Percentiles rank a stretch among this genome's conserved stretches.
These are phyloP conservation scores for Meandrusa payeni DNA, from an alignment of 2,888 invertebrate species.

Conservation along the genomic window DNA sequence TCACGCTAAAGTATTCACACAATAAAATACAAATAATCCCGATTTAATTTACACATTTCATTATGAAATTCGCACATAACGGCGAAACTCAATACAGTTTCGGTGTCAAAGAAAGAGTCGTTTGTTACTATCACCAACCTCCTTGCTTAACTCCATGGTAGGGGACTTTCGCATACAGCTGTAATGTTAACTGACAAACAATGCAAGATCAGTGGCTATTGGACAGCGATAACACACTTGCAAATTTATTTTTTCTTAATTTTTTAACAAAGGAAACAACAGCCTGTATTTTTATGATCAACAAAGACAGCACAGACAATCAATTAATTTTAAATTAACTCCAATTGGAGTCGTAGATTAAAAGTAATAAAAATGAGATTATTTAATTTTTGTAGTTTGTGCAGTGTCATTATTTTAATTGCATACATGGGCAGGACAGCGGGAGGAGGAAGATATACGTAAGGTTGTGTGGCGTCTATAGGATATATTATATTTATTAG, in stretches of 20 bases:
- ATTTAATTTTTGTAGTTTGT: constrained; percentile 36
- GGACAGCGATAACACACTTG: neutral
- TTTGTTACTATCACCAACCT: constrained; percentile 43
- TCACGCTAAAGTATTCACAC: too few species aligned
- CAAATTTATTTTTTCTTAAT: neutral
- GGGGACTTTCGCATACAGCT: constrained; percentile 55
- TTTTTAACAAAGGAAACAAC: neutral
- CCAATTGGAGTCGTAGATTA: constrained; percentile 18
- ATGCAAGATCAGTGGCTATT: constrained; percentile 8
- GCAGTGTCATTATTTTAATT: constrained; percentile 51
- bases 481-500: too few species aligned
- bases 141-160: constrained; percentile 36
- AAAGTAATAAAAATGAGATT: constrained; percentile 49
- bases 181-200: constrained; percentile 24
- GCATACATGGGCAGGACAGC: constrained; percentile 42
- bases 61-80: constrained; percentile 20
- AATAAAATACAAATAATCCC: neutral
- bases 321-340: neutral
- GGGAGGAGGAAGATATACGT: constrained; percentile 54
- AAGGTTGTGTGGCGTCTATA: constrained; percentile 31
- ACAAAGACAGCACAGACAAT: too few species aligned
- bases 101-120: constrained; percentile 18
- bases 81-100: constrained; percentile 20
- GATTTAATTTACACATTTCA: constrained; percentile 13
- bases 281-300: neutral